phyloP scores from a whole-genome alignment of 1,140 invertebrate genomes.

The Vanessa atalanta region DNA sequence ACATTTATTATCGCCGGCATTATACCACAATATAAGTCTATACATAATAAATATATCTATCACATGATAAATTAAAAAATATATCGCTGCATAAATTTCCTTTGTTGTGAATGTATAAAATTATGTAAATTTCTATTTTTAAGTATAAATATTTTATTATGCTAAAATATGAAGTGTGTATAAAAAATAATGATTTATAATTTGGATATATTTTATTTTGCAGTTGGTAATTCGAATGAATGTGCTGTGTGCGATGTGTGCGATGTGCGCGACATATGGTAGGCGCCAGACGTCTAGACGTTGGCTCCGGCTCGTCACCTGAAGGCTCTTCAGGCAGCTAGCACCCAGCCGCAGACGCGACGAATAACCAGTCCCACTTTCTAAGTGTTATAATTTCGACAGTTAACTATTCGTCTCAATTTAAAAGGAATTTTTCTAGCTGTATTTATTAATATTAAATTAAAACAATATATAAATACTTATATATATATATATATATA shows the following conservation, averaged over 20 bases:
- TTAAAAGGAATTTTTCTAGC: not conserved
- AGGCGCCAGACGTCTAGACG: constrained; percentile 72
- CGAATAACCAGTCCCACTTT: constrained; percentile 18
- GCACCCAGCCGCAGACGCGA: constrained; percentile 24
- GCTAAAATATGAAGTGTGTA: too few relatives aligned
- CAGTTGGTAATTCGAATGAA: not conserved
- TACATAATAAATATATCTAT: too few relatives aligned
- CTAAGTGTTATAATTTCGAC: constrained; percentile 24
- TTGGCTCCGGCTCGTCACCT: constrained; percentile 53
- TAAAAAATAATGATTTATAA: too few relatives aligned
- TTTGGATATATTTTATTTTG: not conserved
- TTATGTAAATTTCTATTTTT: too few relatives aligned
- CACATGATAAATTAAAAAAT: too few relatives aligned
- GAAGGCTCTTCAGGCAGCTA: constrained; percentile 62
- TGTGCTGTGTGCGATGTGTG: not conserved
- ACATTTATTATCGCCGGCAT: too few relatives aligned
- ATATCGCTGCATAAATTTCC: too few relatives aligned
- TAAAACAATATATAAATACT: not conserved
- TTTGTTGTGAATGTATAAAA: too few relatives aligned
- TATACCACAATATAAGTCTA: too few relatives aligned
- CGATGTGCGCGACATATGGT: constrained; percentile 48
- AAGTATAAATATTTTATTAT: too few relatives aligned
- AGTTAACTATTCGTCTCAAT: constrained; percentile 11
- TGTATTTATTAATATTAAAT: not conserved
- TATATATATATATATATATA: too few relatives aligned